phyloP scores from a whole-genome alignment of 2,888 invertebrate genomes.

The Aspidiotus destructor region DNA sequence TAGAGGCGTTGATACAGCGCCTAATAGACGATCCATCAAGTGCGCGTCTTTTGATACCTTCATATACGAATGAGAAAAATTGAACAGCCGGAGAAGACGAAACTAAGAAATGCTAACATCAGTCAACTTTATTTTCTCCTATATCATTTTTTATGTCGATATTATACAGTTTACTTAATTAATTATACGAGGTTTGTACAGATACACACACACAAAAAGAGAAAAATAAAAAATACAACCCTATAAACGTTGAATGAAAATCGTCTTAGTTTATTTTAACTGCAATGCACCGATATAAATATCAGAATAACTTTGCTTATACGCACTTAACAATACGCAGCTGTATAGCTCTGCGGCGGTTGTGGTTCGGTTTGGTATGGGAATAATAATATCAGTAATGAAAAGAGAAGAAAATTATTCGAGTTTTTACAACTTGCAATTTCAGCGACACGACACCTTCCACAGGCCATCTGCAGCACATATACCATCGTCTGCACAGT shows the following conservation, averaged over 20 bases:
- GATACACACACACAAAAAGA: background rate
- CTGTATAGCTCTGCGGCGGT: no score
- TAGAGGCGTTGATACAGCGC: background rate
- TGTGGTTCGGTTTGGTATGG: no score
- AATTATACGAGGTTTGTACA: slow-evolving; percentile 5
- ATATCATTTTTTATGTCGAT: background rate
- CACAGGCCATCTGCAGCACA: slow-evolving; percentile 48
- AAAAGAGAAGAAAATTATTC: no score
- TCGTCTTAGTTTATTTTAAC: no score
- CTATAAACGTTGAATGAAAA: slow-evolving; percentile 1
- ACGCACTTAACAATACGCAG: no score
- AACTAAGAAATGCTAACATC: slow-evolving; percentile 15
- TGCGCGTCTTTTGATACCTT: no score
- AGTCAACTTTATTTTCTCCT: background rate
- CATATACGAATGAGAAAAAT: no score
- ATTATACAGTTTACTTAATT: background rate
- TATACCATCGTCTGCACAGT: slow-evolving; percentile 14
- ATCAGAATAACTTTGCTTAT: no score
- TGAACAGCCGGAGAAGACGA: slow-evolving; percentile 29
- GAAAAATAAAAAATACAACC: background rate
- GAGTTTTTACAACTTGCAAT: slow-evolving; percentile 11
- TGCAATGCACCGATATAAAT: no score
- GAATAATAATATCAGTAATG: no score
- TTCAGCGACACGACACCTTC: slow-evolving; percentile 43
- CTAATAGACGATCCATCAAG: no score